Conservation (phyloP, 2,888 invertebrate genomes). For the Hydriomena furcata region DNA sequence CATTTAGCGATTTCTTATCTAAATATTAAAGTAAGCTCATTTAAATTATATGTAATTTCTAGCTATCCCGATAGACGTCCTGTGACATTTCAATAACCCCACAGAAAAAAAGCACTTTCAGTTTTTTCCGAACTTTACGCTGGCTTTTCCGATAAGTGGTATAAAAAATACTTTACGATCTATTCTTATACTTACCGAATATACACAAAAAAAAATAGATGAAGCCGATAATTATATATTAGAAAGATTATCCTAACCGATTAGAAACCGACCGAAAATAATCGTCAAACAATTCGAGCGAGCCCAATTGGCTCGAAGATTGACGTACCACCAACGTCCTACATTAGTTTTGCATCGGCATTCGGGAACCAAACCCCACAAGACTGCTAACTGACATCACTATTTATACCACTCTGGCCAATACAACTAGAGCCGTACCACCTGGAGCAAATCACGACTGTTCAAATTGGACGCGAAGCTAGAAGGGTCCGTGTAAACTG, state of each 20-base stretch:
- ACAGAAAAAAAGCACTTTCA: no score
- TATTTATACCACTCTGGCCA: slow-evolving; percentile 65
- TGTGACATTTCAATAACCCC: no score
- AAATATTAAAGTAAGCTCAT: no score
- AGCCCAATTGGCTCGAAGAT: slow-evolving; percentile 47
- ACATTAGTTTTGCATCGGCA: slow-evolving; percentile 70
- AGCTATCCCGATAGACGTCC: no score
- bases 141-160: no score
- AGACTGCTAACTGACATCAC: slow-evolving; percentile 69
- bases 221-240: no score
- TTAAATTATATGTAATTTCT: no score
- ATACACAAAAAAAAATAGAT: no score
- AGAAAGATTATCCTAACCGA: background rate
- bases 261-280: slow-evolving; percentile 15
- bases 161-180: no score
- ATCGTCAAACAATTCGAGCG: slow-evolving; percentile 32
- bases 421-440: slow-evolving; percentile 47
- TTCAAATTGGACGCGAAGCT: slow-evolving; percentile 5
- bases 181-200: no score
- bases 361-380: slow-evolving; percentile 68
- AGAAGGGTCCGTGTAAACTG: slow-evolving; percentile 40
- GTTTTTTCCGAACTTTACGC: no score
- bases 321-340: slow-evolving; percentile 61
- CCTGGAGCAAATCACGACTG: slow-evolving; percentile 43
- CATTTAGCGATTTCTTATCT: no score